A percentile compares a stretch with the other conserved stretches of the same genome.
Conservation (phyloP, 2,113 vertebrate genomes). For the Talpa occidentalis region DNA sequence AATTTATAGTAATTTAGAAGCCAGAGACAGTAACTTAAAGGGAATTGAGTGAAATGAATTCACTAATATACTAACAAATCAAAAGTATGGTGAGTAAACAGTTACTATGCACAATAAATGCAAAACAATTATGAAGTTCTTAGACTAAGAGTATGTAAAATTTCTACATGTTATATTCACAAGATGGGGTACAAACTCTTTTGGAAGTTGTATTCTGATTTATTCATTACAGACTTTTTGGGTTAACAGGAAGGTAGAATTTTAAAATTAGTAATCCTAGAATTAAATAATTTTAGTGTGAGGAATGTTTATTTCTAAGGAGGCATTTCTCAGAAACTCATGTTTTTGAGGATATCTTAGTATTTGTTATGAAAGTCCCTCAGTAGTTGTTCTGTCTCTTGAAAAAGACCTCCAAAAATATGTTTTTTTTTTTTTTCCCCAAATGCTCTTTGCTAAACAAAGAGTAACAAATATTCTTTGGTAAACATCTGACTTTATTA, state of each 20-base stretch:
- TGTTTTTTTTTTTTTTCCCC: too few species aligned
- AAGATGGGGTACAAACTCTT: constrained; percentile 24
- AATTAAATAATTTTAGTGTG: neutral
- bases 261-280: neutral
- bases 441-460: too few species aligned
- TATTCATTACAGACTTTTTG: neutral
- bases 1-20: constrained; percentile 77
- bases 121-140: constrained; percentile 54
- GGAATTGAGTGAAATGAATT: constrained; percentile 67
- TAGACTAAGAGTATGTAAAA: constrained; percentile 20
- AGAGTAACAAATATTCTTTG: constrained; percentile 4
- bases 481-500: neutral
- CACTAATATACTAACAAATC: constrained; percentile 60
- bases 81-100: constrained; percentile 56
- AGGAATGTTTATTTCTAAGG: neutral
- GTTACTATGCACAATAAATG: constrained; percentile 57
- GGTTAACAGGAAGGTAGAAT: neutral
- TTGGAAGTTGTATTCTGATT: too few species aligned
- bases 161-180: neutral
- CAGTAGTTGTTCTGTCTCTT: neutral
- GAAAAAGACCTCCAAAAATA: neutral
- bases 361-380: neutral
- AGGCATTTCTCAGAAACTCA: neutral
- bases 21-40: constrained; percentile 49
- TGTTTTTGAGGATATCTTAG: neutral